These are phyloP conservation scores for Protodeltote pygarga DNA, from an alignment of 2,888 invertebrate species.

Conservation along the genomic window DNA sequence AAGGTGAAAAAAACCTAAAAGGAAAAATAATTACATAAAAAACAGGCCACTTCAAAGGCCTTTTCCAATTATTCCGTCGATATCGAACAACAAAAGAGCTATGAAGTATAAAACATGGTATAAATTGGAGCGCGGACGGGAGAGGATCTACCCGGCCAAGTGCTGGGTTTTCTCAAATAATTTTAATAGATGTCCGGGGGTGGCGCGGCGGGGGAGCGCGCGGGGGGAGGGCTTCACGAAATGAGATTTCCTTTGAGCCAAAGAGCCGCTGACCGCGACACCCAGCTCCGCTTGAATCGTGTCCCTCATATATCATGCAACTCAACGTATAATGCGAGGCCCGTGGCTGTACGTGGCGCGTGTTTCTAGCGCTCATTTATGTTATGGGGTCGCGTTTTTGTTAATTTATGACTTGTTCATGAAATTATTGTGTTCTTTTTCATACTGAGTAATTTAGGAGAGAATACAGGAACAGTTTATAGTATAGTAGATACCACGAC, in stretches of 20 bases:
- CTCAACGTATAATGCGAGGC: slow-evolving; percentile 47
- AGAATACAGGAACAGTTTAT: background rate
- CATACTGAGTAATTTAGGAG: background rate
- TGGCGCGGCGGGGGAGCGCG: slow-evolving; percentile 42
- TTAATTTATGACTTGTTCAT: background rate
- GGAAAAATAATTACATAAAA: slow-evolving; percentile 47
- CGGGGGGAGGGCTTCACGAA: slow-evolving; percentile 60
- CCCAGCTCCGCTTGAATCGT: slow-evolving; percentile 62
- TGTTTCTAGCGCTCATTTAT: slow-evolving; percentile 43
- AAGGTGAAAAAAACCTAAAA: slow-evolving; percentile 22
- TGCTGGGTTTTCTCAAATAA: slow-evolving; percentile 80
- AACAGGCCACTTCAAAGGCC: slow-evolving; percentile 51
- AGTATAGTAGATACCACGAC: too few species aligned
- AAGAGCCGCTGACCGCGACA: slow-evolving; percentile 75
- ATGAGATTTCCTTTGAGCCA: slow-evolving; percentile 85
- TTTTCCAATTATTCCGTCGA: slow-evolving; percentile 61
- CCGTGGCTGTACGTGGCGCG: slow-evolving; percentile 44
- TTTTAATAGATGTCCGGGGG: slow-evolving; percentile 81
- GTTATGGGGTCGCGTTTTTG: slow-evolving; percentile 15
- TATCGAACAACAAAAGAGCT: slow-evolving; percentile 63
- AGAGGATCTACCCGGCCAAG: slow-evolving; percentile 45
- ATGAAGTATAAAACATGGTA: slow-evolving; percentile 62
- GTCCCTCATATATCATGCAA: slow-evolving; percentile 72
- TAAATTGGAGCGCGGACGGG: slow-evolving; percentile 59
- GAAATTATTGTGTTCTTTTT: too few species aligned